A percentile compares a stretch with the other conserved stretches of the same genome.
phyloP scores from a whole-genome alignment of 2,113 vertebrate species.

The Lagopus muta region DNA sequence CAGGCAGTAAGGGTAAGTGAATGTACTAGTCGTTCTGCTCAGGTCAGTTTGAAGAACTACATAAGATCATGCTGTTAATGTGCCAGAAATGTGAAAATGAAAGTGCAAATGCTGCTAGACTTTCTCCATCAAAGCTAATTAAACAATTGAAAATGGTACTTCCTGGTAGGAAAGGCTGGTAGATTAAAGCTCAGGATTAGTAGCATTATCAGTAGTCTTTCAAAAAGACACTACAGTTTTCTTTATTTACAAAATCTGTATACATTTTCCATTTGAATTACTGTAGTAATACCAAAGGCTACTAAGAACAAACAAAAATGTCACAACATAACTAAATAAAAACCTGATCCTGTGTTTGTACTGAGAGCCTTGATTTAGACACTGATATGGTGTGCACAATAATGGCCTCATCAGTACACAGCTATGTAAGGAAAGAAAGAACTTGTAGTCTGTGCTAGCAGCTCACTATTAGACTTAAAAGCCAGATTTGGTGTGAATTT shows the following conservation, averaged over 20 bases:
- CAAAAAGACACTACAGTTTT: neutral
- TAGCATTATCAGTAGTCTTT: neutral
- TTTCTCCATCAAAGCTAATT: neutral
- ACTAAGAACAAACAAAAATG: neutral
- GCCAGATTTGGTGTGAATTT: neutral
- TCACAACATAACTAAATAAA: neutral
- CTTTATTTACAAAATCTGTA: neutral
- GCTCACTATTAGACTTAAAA: neutral
- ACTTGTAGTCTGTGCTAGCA: neutral
- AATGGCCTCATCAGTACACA: neutral
- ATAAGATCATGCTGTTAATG: neutral
- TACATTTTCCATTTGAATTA: neutral
- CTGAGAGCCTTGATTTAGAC: neutral
- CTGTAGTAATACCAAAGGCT: neutral
- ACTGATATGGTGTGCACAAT: accelerated
- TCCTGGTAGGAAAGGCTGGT: neutral
- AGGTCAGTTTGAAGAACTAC: neutral
- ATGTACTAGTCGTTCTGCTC: neutral
- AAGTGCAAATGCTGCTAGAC: neutral
- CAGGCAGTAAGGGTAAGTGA: slow-evolving; percentile 73
- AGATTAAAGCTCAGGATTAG: neutral
- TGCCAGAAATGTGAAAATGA: neutral
- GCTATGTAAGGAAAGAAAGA: neutral
- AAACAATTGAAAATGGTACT: neutral
- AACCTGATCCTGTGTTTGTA: neutral